A percentile compares a stretch with the other conserved stretches of the same genome.
phyloP scores from a whole-genome alignment of 2,888 invertebrate genomes.

The Meteorus colon region DNA sequence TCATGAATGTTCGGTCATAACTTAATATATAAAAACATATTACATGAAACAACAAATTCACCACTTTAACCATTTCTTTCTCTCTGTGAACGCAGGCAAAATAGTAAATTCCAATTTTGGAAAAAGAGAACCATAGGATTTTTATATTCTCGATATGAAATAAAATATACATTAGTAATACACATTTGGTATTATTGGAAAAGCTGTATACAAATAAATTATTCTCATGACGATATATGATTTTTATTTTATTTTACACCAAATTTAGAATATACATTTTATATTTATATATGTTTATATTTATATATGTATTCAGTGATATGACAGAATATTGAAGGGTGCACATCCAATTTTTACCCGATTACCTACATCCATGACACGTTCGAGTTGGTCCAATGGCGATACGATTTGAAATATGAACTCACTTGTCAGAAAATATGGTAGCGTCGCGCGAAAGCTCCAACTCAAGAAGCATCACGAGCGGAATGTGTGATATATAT shows the following conservation, averaged over 20 bases:
- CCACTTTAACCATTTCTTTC: too few relatives aligned
- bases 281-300: background rate
- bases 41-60: too few relatives aligned
- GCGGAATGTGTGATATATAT: conserved; percentile 31
- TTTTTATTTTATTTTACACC: background rate
- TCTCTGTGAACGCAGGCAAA: too few relatives aligned
- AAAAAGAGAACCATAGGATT: too few relatives aligned
- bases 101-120: too few relatives aligned
- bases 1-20: too few relatives aligned
- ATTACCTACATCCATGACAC: conserved; percentile 46
- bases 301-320: conserved; percentile 24
- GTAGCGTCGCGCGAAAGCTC: conserved; percentile 46
- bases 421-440: conserved; percentile 58
- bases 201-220: too few relatives aligned
- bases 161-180: too few relatives aligned
- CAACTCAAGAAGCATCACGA: conserved; percentile 42
- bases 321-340: conserved; percentile 40
- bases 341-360: conserved; percentile 50
- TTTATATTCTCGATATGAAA: too few relatives aligned
- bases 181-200: too few relatives aligned
- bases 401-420: conserved; percentile 59
- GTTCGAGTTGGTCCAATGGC: conserved; percentile 36
- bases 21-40: too few relatives aligned
- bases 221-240: too few relatives aligned
- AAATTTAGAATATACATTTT: background rate